A percentile compares a stretch with the other conserved stretches of the same genome.
Conservation (phyloP, 2,888 invertebrate species). For the Folsomia candida region DNA sequence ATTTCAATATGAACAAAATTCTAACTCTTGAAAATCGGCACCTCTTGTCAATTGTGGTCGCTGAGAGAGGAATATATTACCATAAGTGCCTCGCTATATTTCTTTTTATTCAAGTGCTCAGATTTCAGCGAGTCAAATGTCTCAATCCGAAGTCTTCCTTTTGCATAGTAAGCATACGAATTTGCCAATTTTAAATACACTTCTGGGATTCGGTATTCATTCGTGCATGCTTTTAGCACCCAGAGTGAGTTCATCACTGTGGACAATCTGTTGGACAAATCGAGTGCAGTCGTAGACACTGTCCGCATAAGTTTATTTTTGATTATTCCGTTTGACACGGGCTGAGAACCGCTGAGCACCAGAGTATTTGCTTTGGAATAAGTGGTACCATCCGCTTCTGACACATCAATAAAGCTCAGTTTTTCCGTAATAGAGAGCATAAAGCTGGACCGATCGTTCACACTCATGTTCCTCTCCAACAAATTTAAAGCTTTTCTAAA, state of each 20-base stretch:
- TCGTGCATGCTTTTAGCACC: slow-evolving; percentile 44
- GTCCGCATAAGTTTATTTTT: slow-evolving; percentile 12
- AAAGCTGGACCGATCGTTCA: slow-evolving; percentile 50
- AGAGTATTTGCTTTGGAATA: slow-evolving; percentile 4
- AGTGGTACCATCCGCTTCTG: slow-evolving; percentile 23
- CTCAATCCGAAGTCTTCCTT: slow-evolving; percentile 47
- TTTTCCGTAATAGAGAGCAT: slow-evolving; percentile 49
- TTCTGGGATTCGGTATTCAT: slow-evolving; percentile 46
- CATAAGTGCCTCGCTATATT: slow-evolving; percentile 49
- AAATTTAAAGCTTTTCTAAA: slow-evolving; percentile 48
- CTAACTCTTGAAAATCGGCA: no score
- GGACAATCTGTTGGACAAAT: slow-evolving; percentile 42
- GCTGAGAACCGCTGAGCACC: slow-evolving; percentile 6
- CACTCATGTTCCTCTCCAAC: slow-evolving; percentile 45
- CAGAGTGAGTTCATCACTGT: slow-evolving; percentile 48
- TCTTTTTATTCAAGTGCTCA: slow-evolving; percentile 43
- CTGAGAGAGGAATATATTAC: no score
- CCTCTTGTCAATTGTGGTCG: no score
- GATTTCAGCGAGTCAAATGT: slow-evolving; percentile 46
- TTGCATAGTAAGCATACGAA: slow-evolving; percentile 48
- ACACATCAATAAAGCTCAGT: slow-evolving; percentile 48
- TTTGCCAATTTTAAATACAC: slow-evolving; percentile 49
- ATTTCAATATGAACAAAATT: no score
- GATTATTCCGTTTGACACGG: slow-evolving; percentile 9
- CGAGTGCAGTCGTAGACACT: slow-evolving; percentile 31